phyloP scores from a whole-genome alignment of 2,797 vertebrate genomes.

The Sebastes matsubarae region DNA sequence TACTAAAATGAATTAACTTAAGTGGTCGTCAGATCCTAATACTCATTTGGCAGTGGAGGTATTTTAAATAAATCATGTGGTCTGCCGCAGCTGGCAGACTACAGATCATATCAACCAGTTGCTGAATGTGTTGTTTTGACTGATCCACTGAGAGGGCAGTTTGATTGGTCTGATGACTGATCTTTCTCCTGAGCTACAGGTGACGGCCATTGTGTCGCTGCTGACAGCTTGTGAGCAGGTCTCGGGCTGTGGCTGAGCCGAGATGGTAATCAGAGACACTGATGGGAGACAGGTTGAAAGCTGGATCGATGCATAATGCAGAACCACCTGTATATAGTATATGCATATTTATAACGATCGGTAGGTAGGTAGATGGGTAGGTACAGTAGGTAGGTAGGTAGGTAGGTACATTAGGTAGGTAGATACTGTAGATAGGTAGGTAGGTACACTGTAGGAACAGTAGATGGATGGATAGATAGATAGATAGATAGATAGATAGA shows the following conservation, averaged over 20 bases:
- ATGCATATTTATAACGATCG: neutral
- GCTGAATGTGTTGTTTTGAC: conserved; percentile 47
- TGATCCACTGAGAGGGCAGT: conserved; percentile 28
- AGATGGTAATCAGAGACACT: conserved; percentile 53
- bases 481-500: too few relatives aligned
- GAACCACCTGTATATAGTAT: conserved; percentile 5
- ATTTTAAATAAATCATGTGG: neutral
- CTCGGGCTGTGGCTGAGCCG: conserved; percentile 34
- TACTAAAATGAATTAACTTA: neutral
- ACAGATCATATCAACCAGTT: conserved; percentile 30
- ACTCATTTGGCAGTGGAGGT: neutral
- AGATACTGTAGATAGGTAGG: too few relatives aligned
- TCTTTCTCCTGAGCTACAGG: conserved; percentile 42
- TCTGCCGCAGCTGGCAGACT: conserved; percentile 13
- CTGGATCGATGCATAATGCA: conserved; percentile 51
- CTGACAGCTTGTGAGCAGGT: conserved; percentile 43
- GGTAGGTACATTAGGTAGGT: too few relatives aligned
- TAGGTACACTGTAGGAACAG: too few relatives aligned
- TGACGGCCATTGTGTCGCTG: too few relatives aligned
- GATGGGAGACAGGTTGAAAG: conserved; percentile 54
- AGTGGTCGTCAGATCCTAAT: neutral
- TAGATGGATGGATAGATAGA: too few relatives aligned
- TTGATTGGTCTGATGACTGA: conserved; percentile 66
- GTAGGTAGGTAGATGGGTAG: neutral
- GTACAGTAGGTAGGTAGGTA: too few relatives aligned